Evolutionary conservation across 2,113 vertebrate species (phyloP).

Genomic region (Rostratula benghalensis): DNA sequence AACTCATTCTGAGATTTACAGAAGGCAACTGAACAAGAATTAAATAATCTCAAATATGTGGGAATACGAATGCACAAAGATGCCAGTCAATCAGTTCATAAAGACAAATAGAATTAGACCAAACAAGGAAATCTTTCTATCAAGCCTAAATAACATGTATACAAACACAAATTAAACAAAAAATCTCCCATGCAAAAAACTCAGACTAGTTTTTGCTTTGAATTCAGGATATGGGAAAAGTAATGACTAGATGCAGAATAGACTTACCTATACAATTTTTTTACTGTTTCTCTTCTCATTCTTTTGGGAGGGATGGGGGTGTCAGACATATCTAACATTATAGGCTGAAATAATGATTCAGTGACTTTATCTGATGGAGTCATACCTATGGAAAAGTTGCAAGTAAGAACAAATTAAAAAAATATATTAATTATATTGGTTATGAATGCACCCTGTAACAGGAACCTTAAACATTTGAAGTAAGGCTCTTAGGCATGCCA

Average conservation of each 20-base stretch:
- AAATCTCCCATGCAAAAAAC: not conserved
- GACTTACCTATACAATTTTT: slow-evolving; percentile 66
- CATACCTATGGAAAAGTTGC: slow-evolving; percentile 69
- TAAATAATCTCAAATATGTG: not conserved
- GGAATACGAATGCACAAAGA: not conserved
- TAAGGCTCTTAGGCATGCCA: not conserved
- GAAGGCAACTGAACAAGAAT: not conserved
- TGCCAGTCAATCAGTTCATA: not conserved
- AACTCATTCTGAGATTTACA: not conserved
- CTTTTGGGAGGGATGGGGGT: slow-evolving; percentile 75
- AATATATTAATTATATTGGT: not conserved
- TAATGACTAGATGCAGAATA: not conserved
- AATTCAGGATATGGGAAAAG: not conserved
- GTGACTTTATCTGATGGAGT: slow-evolving; percentile 67
- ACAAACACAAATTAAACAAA: not conserved
- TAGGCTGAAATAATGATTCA: slow-evolving; percentile 38
- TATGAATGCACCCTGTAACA: not conserved
- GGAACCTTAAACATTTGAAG: not conserved
- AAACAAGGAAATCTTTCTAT: not conserved
- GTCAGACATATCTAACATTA: slow-evolving; percentile 52
- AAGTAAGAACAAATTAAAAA: not conserved
- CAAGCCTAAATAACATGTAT: not conserved
- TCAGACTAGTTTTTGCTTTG: not conserved
- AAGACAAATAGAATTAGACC: not conserved
- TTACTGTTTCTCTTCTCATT: slow-evolving; percentile 72